Evolutionary conservation across 2,797 vertebrate species (phyloP).

Genomic region (Calcarius lapponicus): DNA sequence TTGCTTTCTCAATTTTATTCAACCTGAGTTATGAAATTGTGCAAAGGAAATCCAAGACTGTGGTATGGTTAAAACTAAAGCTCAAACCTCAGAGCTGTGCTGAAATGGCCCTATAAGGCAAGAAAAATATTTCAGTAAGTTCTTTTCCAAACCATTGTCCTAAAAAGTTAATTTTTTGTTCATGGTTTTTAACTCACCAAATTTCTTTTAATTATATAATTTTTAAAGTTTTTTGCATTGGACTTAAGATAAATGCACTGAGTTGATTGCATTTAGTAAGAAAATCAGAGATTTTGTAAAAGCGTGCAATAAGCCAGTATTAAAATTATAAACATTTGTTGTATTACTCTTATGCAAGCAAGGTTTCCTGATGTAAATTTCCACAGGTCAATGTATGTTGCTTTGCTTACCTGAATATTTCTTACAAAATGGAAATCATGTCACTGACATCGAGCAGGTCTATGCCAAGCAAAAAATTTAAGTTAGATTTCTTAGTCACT

Average conservation of each 20-base stretch:
- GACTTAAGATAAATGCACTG: not conserved
- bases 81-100: not conserved
- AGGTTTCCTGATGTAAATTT: not conserved
- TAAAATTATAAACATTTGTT: not conserved
- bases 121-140: not conserved
- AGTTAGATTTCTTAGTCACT: not conserved
- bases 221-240: not conserved
- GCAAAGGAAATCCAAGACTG: not conserved
- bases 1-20: not conserved
- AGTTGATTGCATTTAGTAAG: not conserved
- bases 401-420: not conserved
- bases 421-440: not conserved
- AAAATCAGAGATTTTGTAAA: not conserved
- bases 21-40: accelerated
- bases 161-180: not conserved
- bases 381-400: not conserved
- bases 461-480: not conserved
- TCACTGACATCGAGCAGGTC: not conserved
- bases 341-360: not conserved
- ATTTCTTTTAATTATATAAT: not conserved
- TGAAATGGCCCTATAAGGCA: not conserved
- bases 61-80: not conserved
- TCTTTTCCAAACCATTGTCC: not conserved
- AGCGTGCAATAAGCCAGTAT: not conserved
- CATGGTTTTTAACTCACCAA: not conserved